These are phyloP conservation scores for Brachyptera risi DNA, from an alignment of 2,888 invertebrate genomes.

Conservation along the genomic window DNA sequence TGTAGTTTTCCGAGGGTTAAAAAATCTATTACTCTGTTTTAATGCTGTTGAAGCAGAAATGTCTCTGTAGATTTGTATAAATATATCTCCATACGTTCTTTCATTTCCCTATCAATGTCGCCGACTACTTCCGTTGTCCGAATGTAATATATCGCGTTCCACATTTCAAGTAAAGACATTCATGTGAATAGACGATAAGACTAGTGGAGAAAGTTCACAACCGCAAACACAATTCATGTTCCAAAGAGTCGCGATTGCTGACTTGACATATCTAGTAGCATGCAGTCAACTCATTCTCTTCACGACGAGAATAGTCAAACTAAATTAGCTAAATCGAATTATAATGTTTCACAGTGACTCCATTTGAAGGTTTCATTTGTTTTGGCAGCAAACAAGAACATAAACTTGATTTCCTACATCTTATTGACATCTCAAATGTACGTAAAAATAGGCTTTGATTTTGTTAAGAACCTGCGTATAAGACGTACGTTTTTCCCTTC, in stretches of 20 bases:
- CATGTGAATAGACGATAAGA: not conserved
- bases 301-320: not conserved
- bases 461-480: not conserved
- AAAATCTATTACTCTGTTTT: slow-evolving; percentile 6
- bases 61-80: too few relatives aligned
- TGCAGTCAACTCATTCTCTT: not conserved
- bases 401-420: not conserved
- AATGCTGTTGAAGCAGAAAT: slow-evolving; percentile 16
- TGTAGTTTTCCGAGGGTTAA: not conserved
- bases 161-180: not conserved
- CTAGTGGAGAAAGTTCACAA: not conserved
- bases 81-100: not conserved
- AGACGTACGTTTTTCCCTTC: not conserved
- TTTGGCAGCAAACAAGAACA: not conserved
- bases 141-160: not conserved
- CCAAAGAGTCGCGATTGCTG: not conserved
- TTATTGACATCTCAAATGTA: not conserved
- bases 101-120: slow-evolving; percentile 1
- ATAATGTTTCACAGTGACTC: not conserved
- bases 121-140: slow-evolving; percentile 3
- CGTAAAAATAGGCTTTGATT: slow-evolving; percentile 5
- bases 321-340: not conserved
- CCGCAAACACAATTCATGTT: slow-evolving; percentile 8
- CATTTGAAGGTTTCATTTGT: not conserved
- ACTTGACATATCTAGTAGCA: too few relatives aligned